Percentiles rank a stretch among this genome's conserved stretches.
phyloP scores from a whole-genome alignment of 2,113 vertebrate genomes.

The Cavia aperea region DNA sequence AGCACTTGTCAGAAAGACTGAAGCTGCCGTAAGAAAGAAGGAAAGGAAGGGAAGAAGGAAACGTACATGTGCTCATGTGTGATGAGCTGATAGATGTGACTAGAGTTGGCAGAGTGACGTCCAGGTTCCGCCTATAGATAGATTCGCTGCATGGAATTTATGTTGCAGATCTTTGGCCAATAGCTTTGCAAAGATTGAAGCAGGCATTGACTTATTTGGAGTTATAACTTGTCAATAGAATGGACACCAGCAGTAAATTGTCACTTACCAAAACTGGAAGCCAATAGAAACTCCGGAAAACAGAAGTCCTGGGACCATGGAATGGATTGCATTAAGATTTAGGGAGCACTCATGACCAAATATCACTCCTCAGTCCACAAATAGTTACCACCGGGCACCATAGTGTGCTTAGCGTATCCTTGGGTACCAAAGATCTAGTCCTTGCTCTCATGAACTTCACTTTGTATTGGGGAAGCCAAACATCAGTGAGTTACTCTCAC shows the following conservation, averaged over 20 bases:
- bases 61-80: not conserved
- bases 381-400: not conserved
- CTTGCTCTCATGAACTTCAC: not conserved
- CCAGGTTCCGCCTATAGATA: not conserved
- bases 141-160: not conserved
- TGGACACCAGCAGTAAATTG: constrained; percentile 1
- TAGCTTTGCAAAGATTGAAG: constrained; percentile 30
- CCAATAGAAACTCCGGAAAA: not conserved
- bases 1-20: not conserved
- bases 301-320: not conserved
- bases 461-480: not conserved
- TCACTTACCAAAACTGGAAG: constrained; percentile 4
- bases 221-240: constrained; percentile 18
- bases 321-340: not conserved
- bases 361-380: not conserved
- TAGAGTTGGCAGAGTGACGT: not conserved
- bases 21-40: not conserved
- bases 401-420: not conserved
- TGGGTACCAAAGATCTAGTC: not conserved
- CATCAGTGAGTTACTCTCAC: not conserved
- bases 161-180: not conserved
- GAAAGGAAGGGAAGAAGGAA: not conserved
- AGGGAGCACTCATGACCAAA: not conserved
- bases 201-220: constrained; percentile 16
- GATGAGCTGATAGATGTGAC: not conserved